Percentiles rank a stretch among this genome's conserved stretches.
Evolutionary conservation across 1,140 invertebrate genomes (phyloP).

Genomic region (Ceratosolen fusciceps): DNA sequence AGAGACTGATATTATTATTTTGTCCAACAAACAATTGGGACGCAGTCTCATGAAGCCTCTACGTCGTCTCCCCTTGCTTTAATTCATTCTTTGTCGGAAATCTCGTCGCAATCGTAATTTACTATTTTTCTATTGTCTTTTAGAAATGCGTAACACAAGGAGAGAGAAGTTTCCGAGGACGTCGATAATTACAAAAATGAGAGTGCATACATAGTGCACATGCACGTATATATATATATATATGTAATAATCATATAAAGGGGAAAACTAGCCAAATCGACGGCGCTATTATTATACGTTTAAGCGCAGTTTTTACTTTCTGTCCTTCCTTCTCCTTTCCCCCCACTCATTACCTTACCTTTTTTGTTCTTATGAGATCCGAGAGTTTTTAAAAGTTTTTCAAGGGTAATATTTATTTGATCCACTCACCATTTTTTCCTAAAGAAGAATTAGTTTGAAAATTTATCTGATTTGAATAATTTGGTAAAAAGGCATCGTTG

Average conservation of each 20-base stretch:
- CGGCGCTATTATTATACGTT: background rate
- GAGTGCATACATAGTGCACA: background rate
- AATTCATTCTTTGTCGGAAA: background rate
- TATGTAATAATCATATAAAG: background rate
- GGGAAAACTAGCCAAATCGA: conserved; percentile 9
- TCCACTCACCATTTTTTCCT: conserved; percentile 64
- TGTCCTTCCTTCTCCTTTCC: background rate
- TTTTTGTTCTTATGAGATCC: conserved; percentile 4
- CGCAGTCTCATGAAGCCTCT: background rate
- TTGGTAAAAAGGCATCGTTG: conserved; percentile 32
- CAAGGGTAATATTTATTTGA: conserved; percentile 59
- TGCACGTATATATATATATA: background rate
- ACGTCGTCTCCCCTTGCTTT: background rate
- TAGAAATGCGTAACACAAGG: background rate
- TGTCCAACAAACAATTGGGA: background rate
- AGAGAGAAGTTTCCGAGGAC: background rate
- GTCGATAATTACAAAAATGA: background rate
- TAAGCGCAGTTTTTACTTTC: background rate
- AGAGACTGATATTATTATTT: too few relatives aligned
- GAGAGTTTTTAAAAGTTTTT: conserved; percentile 33
- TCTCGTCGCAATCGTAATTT: background rate
- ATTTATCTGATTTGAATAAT: conserved; percentile 52
- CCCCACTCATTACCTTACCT: background rate
- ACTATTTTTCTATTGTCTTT: background rate
- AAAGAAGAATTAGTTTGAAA: conserved; percentile 58